Evolutionary conservation across 2,888 invertebrate species (phyloP), one percentile per base, ranked within the genome.

Genomic region (Sepioteuthis lessoniana): DNA sequence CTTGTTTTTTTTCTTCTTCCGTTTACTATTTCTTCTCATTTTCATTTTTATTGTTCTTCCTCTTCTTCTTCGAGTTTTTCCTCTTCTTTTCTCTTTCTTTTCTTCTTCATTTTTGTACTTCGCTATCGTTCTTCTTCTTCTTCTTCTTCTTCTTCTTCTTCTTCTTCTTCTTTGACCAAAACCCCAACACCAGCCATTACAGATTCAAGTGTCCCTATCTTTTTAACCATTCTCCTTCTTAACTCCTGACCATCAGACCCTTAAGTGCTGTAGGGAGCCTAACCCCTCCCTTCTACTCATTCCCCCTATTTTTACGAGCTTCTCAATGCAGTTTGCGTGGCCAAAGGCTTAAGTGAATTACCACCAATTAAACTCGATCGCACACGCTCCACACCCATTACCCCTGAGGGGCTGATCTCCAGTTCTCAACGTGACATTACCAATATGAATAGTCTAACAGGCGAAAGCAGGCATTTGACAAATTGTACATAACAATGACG

Each of bases 371-470:
- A 46, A 31, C 91, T 21, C 38, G 16, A 31, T 38, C 10, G 91
- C n/a, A 76, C 76, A 76, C 76, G 35, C 76, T 13, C n/a, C 76
- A 76, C 76, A n/a, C 76, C 13, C n/a, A 13, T 76, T n/a, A 76
- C 76, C 76, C 60, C n/a, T n/a, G n/a, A n/a, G n/a, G n/a, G 76
- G n/a, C n/a, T n/a, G 76, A n/a, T 76, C 76, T n/a, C 76, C 76
- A 76, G 76, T 13, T 91, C 42, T 46, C 46, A n/a, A 42, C 31
- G n/a, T 91, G 46, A 47, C 91, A 91, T 91, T 91, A 47, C 46
- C 91, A 91, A 91, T 91, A 91, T 91, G 91, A 91, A 91, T 91
- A 91, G 38, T 91, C 46, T 37, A 91, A 38, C 91, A 91, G 76
- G 31, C 91, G 38, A 47, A 38, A 38, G 91, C 91, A 38, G 42